Evolutionary conservation across 35 echinoderm and acorn worm genomes (phyloP).

Genomic region (Antedon bifida): DNA sequence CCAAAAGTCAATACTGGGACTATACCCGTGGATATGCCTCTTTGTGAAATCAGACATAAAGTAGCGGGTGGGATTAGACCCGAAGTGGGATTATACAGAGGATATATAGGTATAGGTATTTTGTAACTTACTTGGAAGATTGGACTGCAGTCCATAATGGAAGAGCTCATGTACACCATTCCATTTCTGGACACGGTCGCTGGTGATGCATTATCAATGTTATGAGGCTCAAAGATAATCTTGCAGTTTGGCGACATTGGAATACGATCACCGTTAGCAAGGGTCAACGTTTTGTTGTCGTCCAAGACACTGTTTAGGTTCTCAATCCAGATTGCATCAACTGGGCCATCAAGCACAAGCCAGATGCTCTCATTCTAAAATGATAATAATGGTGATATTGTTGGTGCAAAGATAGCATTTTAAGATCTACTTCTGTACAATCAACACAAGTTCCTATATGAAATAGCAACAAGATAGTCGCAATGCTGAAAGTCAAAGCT

Average conservation of each 20-base stretch:
- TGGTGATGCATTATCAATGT: constrained; percentile 97
- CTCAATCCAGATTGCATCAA: constrained; percentile 98
- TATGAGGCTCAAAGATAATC: constrained; percentile 83
- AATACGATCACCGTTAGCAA: constrained; percentile 96
- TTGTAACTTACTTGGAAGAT: constrained; percentile 47
- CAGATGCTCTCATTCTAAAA: constrained; percentile 83
- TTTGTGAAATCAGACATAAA: too few species aligned
- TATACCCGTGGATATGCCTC: too few species aligned
- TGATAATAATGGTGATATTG: background rate
- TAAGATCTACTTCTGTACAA: too few species aligned
- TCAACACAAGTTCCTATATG: too few species aligned
- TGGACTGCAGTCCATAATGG: constrained; percentile 90
- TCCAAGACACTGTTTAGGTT: constrained; percentile 94
- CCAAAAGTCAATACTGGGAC: too few species aligned
- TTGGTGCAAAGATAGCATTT: too few species aligned
- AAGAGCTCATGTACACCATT: constrained; percentile 96
- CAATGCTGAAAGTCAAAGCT: too few species aligned
- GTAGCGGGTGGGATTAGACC: too few species aligned
- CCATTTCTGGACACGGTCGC: constrained; percentile 89
- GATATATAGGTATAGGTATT: too few species aligned
- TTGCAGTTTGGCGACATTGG: constrained; percentile 91
- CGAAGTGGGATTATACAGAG: too few species aligned
- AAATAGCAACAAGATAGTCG: too few species aligned
- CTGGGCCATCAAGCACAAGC: constrained; percentile 93
- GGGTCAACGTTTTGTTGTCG: constrained; percentile 93